phyloP scores from a whole-genome alignment of 2,113 vertebrate species.

The Noturus placidus region DNA sequence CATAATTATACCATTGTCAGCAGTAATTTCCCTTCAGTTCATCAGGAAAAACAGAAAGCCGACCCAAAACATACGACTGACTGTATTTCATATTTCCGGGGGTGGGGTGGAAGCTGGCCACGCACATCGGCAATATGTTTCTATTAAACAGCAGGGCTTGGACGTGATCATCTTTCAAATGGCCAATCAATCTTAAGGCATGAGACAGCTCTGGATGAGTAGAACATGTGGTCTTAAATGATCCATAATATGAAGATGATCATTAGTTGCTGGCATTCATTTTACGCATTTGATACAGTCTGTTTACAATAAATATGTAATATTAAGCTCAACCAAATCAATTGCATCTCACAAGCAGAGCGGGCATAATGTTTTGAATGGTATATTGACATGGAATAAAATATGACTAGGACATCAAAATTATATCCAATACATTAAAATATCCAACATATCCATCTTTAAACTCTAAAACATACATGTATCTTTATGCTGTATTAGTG shows the following conservation, averaged over 20 bases:
- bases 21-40: constrained; percentile 51
- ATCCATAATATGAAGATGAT: constrained; percentile 40
- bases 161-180: constrained; percentile 35
- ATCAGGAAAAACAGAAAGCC: constrained; percentile 45
- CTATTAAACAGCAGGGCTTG: constrained; percentile 42
- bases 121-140: constrained; percentile 27
- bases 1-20: constrained; percentile 49
- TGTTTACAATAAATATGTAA: constrained; percentile 37
- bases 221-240: constrained; percentile 29
- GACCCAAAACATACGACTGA: constrained; percentile 41
- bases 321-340: constrained; percentile 3
- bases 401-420: neutral
- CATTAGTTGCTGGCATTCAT: constrained; percentile 17
- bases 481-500: constrained; percentile 6
- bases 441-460: neutral
- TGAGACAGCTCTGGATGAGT: constrained; percentile 33
- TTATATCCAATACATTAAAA: neutral
- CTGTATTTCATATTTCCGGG: constrained; percentile 16
- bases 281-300: constrained; percentile 20
- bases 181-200: constrained; percentile 28
- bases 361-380: neutral
- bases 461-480: constrained; percentile 11
- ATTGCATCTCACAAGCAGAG: neutral
- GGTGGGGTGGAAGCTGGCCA: neutral
- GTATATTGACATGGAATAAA: neutral